phyloP scores from a whole-genome alignment of 2,797 vertebrate genomes.

The Rhinatrema bivittatum region DNA sequence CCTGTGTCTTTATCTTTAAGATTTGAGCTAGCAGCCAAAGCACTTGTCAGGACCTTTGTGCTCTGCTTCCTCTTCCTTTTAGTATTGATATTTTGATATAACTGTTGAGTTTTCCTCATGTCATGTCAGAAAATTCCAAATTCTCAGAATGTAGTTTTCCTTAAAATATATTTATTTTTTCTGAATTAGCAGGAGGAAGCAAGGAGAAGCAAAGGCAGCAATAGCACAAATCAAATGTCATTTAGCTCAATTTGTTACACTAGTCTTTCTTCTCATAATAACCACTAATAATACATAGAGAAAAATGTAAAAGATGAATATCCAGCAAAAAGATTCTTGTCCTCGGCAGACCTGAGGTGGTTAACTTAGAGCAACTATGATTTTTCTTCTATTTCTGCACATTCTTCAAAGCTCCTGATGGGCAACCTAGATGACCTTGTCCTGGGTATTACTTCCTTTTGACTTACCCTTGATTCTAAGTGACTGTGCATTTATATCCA shows the following conservation, averaged over 20 bases:
- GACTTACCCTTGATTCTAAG: neutral
- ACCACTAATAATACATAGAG: neutral
- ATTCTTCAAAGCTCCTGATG: conserved; percentile 4
- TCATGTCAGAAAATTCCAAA: too few species aligned
- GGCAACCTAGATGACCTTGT: neutral
- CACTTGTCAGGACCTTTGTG: too few species aligned
- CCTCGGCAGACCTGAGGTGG: neutral
- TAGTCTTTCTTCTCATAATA: neutral
- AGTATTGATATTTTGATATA: too few species aligned
- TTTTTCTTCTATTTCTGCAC: neutral
- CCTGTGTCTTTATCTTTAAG: too few species aligned
- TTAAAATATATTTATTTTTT: too few species aligned
- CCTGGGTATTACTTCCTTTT: neutral
- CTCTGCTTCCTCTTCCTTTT: too few species aligned
- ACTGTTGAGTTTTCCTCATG: too few species aligned
- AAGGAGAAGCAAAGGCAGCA: too few species aligned
- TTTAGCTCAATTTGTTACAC: neutral
- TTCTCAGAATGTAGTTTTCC: too few species aligned
- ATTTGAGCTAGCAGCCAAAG: too few species aligned
- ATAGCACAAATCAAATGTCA: neutral
- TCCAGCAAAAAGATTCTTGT: neutral
- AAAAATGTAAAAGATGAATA: neutral
- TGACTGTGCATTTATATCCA: neutral
- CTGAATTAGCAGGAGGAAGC: too few species aligned
- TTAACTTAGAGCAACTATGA: neutral